Percentiles rank a stretch among this genome's conserved stretches.
Evolutionary conservation across 64 coral and sea anemone species (phyloP).

Genomic region (Exaiptasia diaphana): DNA sequence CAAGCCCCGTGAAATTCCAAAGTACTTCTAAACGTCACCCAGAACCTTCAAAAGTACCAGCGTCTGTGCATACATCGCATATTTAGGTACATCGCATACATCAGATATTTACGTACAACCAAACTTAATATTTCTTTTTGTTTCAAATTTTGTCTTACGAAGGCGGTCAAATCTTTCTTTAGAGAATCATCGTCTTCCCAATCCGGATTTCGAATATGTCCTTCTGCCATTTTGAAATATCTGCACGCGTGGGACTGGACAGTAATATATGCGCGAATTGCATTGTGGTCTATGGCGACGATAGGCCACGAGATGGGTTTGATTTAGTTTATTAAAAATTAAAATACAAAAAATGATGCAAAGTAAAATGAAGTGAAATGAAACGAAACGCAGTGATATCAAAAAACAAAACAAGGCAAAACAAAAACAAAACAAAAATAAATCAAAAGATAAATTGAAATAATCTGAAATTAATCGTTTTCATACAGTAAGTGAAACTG

Average conservation of each 20-base stretch:
- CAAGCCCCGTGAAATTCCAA: conserved; percentile 16
- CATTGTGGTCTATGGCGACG: neutral
- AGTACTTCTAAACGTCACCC: neutral
- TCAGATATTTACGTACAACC: neutral
- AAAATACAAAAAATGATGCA: too few relatives aligned
- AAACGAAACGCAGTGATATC: too few relatives aligned
- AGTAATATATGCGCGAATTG: conserved; percentile 2
- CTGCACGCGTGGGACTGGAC: conserved; percentile 2
- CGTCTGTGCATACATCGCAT: too few relatives aligned
- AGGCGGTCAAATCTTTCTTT: conserved; percentile 5
- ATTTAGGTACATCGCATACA: neutral
- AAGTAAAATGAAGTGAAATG: neutral
- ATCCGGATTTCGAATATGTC: neutral
- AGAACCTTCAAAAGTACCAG: conserved; percentile 37
- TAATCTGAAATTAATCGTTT: too few relatives aligned
- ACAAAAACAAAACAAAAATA: too few relatives aligned
- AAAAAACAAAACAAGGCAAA: too few relatives aligned
- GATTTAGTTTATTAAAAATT: neutral
- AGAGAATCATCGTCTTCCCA: conserved; percentile 8
- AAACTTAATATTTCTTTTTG: conserved; percentile 13
- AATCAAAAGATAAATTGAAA: too few relatives aligned
- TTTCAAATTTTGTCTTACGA: conserved; percentile 12
- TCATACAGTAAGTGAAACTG: too few relatives aligned
- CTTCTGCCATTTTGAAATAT: conserved; percentile 9
- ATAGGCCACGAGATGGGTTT: neutral